Evolutionary conservation across 2,113 vertebrate genomes (phyloP), one percentile per base, ranked within the genome.

Genomic region (Neolamprologus kungweensis): DNA sequence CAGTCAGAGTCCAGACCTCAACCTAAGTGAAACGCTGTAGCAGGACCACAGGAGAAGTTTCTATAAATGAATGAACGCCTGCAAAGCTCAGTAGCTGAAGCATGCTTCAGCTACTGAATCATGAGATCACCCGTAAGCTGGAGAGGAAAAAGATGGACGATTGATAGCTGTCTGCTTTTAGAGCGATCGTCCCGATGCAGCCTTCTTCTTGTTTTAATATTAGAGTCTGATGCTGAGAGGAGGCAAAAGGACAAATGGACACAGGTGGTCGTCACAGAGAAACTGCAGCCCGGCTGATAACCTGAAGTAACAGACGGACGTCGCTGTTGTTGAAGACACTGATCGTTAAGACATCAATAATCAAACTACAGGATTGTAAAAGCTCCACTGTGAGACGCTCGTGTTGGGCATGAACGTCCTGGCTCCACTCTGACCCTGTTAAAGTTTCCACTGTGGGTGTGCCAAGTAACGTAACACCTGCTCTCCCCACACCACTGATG

Each of bases 211-310:
- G 16, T 1, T 63, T 63, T 35, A 19, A 3, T 35, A 63, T 35
- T 35, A 63, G 58, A 63, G 35, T 40, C n/a, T 42, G 63, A 71
- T 1, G 63, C 35, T 71, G 63, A 9, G n/a, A 71, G 63, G 5
- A 1, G 35, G 63, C 63, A 1, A 42, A 21, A 14, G 35, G 63
- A 40, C 11, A 68, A 68, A 63, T 5, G 17, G 4, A 60, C 57
- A 35, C 19, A 65, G 31, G 0, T 0, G 4, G 9, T 12, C 9
- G 16, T 35, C 58, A 65, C 31, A n/a, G 31, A n/a, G 31, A 68
- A 68, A 23, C 2, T 40, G 35, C 35, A 68, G 19, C 35, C 35
- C 3, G 7, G 35, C 35, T 9, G 63, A 68, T 21, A 68, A 40
- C 35, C 35, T 8, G 33, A 40, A 13, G 19, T 11, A 7, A 68